phyloP scores from a whole-genome alignment of 2,113 vertebrate species.

The Catharus fuscescens region DNA sequence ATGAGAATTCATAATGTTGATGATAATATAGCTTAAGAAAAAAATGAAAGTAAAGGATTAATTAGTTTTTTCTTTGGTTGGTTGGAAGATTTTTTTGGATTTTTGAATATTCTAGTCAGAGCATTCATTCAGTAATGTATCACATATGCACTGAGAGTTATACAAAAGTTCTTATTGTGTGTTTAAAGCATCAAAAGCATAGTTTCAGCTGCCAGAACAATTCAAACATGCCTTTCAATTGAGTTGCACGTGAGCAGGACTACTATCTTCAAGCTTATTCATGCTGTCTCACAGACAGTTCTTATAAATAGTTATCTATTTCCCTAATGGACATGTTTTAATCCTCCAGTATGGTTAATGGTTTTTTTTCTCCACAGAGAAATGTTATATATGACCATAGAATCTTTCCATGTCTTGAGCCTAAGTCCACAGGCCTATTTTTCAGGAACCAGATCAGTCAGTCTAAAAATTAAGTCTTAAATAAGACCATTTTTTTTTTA shows the following conservation, averaged over 20 bases:
- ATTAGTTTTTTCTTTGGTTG: not conserved
- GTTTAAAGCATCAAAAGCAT: not conserved
- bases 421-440: not conserved
- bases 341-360: not conserved
- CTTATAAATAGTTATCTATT: not conserved
- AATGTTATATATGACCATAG: not conserved
- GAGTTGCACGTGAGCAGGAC: not conserved
- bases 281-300: not conserved
- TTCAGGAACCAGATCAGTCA: not conserved
- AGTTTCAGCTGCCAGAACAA: not conserved
- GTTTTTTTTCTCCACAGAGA: not conserved
- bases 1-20: not conserved
- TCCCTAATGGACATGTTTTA: not conserved
- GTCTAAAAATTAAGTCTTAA: not conserved
- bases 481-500: not conserved
- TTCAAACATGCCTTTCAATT: not conserved
- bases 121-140: not conserved
- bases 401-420: not conserved
- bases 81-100: not conserved
- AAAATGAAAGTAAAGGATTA: not conserved
- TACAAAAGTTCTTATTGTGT: not conserved
- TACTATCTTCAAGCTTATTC: not conserved
- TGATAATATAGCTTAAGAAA: not conserved
- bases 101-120: not conserved
- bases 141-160: not conserved